Evolutionary conservation across 2,888 invertebrate genomes (phyloP).

Genomic region (Cheilosia soror): DNA sequence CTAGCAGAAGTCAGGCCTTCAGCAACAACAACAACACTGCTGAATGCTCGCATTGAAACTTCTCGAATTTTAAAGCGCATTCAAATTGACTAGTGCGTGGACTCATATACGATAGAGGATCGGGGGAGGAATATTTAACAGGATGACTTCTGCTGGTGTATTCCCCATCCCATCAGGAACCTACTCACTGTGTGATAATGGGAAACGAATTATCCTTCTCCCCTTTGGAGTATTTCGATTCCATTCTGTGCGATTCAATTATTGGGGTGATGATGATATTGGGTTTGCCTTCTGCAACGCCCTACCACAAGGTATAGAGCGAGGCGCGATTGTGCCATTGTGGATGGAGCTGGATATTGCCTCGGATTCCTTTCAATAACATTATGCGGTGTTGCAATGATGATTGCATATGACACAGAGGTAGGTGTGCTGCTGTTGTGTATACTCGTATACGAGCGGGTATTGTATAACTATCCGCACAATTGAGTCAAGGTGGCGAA

Average conservation of each 20-base stretch:
- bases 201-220: constrained; percentile 52
- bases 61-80: constrained; percentile 10
- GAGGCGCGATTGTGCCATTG: neutral
- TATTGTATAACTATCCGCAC: constrained; percentile 19
- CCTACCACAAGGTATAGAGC: neutral
- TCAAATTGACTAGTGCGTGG: neutral
- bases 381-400: constrained; percentile 42
- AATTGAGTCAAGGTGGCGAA: constrained; percentile 49
- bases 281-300: constrained; percentile 23
- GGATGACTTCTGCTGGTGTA: constrained; percentile 12
- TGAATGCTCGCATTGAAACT: neutral
- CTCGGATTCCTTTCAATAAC: constrained; percentile 48
- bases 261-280: constrained; percentile 37
- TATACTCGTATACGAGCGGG: too few relatives aligned
- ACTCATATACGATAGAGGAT: too few relatives aligned
- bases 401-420: constrained; percentile 33
- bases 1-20: neutral
- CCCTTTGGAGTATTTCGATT: constrained; percentile 38
- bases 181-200: constrained; percentile 42
- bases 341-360: constrained; percentile 31
- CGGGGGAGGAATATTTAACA: neutral
- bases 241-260: constrained; percentile 45
- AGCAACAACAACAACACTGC: neutral
- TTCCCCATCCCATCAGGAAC: constrained; percentile 1
- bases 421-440: neutral